Percentiles rank a stretch among this genome's conserved stretches.
Conservation (phyloP, 2,888 invertebrate species). For the Sturmia bella region DNA sequence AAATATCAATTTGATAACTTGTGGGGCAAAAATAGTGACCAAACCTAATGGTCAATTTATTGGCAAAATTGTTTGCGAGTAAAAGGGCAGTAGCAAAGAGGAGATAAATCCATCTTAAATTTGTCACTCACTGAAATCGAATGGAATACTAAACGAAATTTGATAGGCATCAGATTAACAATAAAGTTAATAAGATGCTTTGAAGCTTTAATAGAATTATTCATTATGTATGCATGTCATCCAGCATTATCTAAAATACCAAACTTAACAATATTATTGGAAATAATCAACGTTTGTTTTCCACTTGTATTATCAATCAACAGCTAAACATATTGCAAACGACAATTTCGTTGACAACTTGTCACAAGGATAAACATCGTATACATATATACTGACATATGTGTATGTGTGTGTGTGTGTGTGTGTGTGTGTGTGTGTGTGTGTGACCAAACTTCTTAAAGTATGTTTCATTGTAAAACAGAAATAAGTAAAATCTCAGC, state of each 20-base stretch:
- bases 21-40: constrained; percentile 17
- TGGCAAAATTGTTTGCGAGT: not conserved
- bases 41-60: constrained; percentile 14
- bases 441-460: too few relatives aligned
- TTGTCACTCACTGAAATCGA: constrained; percentile 1
- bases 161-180: constrained; percentile 69
- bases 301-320: constrained; percentile 17
- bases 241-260: constrained; percentile 40
- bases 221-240: not conserved
- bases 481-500: constrained; percentile 3
- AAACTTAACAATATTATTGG: constrained; percentile 30
- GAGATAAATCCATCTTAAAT: not conserved
- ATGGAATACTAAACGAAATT: constrained; percentile 1
- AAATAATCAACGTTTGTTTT: not conserved
- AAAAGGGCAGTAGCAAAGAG: not conserved
- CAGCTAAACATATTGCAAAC: constrained; percentile 41
- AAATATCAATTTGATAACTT: constrained; percentile 37
- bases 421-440: not conserved
- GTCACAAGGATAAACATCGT: constrained; percentile 39
- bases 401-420: not conserved
- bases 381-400: too few relatives aligned
- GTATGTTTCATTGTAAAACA: not conserved
- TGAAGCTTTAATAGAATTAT: constrained; percentile 71
- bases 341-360: constrained; percentile 39
- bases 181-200: constrained; percentile 69